Evolutionary conservation across 2,113 vertebrate species (phyloP).

Genomic region (Anguilla rostrata): DNA sequence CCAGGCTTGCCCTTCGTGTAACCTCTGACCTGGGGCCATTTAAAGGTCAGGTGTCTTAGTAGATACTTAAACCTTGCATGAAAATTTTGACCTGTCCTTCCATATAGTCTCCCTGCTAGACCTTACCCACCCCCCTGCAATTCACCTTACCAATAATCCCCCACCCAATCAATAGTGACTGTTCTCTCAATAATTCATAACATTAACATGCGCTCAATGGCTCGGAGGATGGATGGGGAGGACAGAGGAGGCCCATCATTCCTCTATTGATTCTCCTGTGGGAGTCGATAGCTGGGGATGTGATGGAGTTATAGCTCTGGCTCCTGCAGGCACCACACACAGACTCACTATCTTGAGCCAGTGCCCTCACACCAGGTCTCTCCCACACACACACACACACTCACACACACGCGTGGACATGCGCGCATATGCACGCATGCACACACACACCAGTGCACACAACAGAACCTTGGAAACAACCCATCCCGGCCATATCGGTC

Average conservation of each 20-base stretch:
- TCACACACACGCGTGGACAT: not conserved
- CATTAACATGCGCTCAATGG: conserved; percentile 81
- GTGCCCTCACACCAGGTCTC: not conserved
- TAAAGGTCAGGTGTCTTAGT: conserved; percentile 62
- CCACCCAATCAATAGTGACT: conserved; percentile 77
- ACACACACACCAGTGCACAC: conserved; percentile 28
- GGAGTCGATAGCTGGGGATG: conserved; percentile 70
- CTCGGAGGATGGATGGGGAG: conserved; percentile 72
- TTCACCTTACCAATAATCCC: conserved; percentile 71
- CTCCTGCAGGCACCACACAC: conserved; percentile 54
- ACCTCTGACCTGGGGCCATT: conserved; percentile 66
- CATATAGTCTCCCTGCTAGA: conserved; percentile 47
- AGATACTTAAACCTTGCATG: conserved; percentile 65
- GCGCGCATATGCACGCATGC: conserved; percentile 1
- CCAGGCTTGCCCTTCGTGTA: conserved; percentile 51
- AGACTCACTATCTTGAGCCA: not conserved
- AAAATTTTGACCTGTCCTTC: conserved; percentile 63
- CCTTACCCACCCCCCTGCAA: conserved; percentile 38
- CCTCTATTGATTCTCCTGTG: conserved; percentile 70
- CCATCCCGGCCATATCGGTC: not conserved
- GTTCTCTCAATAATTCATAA: conserved; percentile 84
- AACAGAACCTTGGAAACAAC: conserved; percentile 18
- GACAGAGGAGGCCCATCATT: conserved; percentile 80
- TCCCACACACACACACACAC: conserved; percentile 21
- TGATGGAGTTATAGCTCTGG: conserved; percentile 72